Evolutionary conservation across 2,888 invertebrate species (phyloP).

Genomic region (Protophormia terraenovae): DNA sequence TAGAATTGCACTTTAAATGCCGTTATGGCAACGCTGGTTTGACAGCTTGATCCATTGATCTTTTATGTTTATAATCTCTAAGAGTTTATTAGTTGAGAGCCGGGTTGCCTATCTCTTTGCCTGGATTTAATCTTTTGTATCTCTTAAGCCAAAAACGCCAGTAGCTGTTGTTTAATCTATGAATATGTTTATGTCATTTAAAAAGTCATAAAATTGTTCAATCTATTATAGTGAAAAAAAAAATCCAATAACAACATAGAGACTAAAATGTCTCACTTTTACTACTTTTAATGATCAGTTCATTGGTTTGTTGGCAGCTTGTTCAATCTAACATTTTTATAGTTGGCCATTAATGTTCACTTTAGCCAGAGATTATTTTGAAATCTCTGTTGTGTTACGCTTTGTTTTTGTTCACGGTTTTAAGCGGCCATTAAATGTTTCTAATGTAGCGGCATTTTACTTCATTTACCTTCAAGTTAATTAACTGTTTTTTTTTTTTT

Average conservation of each 20-base stretch:
- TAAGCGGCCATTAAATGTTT: no score
- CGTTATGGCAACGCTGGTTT: no score
- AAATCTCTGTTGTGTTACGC: no score
- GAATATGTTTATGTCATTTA: background rate
- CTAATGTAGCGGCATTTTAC: background rate
- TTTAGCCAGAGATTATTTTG: background rate
- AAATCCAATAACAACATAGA: no score
- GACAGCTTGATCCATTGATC: no score
- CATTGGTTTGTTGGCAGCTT: background rate
- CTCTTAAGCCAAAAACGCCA: background rate
- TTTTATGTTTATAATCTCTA: no score
- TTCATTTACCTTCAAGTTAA: background rate
- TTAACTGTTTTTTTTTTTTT: background rate
- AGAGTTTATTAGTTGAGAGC: no score
- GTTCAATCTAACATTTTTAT: background rate
- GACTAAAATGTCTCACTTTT: background rate
- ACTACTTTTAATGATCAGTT: background rate
- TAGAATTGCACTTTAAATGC: no score
- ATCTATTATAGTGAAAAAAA: no score
- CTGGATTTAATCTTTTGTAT: background rate
- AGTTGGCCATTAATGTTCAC: constrained; percentile 13
- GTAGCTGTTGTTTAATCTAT: background rate
- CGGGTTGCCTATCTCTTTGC: no score
- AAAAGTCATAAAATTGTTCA: background rate
- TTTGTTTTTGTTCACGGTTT: background rate